Percentiles rank a stretch among this genome's conserved stretches.
Evolutionary conservation across 2,113 vertebrate species (phyloP).

Genomic region (Leucopsar rothschildi): DNA sequence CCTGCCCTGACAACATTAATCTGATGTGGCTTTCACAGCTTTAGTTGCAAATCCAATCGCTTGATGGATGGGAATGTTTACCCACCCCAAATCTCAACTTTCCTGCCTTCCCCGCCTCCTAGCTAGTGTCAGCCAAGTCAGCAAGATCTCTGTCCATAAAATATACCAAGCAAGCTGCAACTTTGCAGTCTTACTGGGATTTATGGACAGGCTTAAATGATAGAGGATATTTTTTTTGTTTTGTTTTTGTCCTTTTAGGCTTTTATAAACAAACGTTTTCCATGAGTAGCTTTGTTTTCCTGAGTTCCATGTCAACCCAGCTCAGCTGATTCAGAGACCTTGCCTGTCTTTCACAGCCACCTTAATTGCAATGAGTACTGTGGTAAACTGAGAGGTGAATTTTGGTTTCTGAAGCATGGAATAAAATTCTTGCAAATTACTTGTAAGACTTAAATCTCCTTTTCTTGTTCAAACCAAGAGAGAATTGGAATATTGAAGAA

Average conservation of each 20-base stretch:
- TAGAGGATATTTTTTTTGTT: background rate
- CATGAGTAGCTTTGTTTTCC: slow-evolving; percentile 26
- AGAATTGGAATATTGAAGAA: background rate
- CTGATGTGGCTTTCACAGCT: slow-evolving; percentile 36
- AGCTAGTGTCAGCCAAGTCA: slow-evolving; percentile 32
- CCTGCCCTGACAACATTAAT: slow-evolving; percentile 31
- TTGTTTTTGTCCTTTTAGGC: slow-evolving; percentile 29
- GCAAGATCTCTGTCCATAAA: slow-evolving; percentile 60
- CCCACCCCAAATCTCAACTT: slow-evolving; percentile 52
- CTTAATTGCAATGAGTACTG: background rate
- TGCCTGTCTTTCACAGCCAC: background rate
- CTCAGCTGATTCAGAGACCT: background rate
- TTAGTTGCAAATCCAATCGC: slow-evolving; percentile 14
- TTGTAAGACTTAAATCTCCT: background rate
- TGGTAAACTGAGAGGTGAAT: background rate
- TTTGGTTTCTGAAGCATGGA: background rate
- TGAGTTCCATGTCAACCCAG: background rate
- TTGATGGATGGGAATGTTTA: slow-evolving; percentile 53
- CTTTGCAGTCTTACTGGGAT: background rate
- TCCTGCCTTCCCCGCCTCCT: slow-evolving; percentile 32
- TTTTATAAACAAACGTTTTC: slow-evolving; percentile 52
- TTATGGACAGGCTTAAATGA: slow-evolving; percentile 12
- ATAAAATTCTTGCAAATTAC: background rate
- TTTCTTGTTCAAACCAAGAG: background rate
- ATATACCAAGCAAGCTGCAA: slow-evolving; percentile 36